A percentile compares a stretch with the other conserved stretches of the same genome.
Evolutionary conservation across 2,888 invertebrate genomes (phyloP).

Genomic region (Lingula anatina): DNA sequence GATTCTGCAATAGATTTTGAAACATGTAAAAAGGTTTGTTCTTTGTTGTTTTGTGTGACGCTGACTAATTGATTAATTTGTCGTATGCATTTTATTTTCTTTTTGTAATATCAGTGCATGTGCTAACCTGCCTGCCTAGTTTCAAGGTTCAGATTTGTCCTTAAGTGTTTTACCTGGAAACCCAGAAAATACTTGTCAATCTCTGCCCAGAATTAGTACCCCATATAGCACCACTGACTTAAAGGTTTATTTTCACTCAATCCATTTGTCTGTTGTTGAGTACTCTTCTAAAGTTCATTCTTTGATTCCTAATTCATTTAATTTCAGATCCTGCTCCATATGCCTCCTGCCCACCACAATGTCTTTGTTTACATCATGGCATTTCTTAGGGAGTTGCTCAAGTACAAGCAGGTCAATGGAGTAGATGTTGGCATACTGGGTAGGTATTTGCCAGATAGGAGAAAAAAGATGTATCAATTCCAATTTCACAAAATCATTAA

Average conservation of each 20-base stretch:
- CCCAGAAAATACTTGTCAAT: too few species aligned
- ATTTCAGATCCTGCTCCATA: conserved; percentile 59
- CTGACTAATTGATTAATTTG: not conserved
- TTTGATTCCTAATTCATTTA: not conserved
- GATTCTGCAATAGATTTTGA: conserved; percentile 65
- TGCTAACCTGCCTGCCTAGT: not conserved
- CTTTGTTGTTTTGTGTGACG: not conserved
- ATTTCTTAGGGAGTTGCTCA: conserved; percentile 81
- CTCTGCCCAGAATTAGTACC: too few species aligned
- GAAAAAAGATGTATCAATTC: too few species aligned
- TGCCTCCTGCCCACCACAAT: conserved; percentile 53
- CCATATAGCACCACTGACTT: too few species aligned
- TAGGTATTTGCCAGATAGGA: conserved; percentile 47
- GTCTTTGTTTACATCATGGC: conserved; percentile 71
- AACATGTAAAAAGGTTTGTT: conserved; percentile 73
- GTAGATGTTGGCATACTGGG: conserved; percentile 78
- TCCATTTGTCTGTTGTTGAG: not conserved
- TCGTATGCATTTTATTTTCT: not conserved
- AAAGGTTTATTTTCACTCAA: too few species aligned
- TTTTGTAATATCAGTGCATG: not conserved
- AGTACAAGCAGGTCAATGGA: conserved; percentile 72
- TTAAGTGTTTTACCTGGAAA: too few species aligned
- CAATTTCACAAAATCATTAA: too few species aligned
- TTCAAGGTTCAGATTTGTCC: too few species aligned
- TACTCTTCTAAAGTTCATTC: not conserved